Conservation (phyloP, 2,113 vertebrate genomes). For the Muntiacus reevesi region DNA sequence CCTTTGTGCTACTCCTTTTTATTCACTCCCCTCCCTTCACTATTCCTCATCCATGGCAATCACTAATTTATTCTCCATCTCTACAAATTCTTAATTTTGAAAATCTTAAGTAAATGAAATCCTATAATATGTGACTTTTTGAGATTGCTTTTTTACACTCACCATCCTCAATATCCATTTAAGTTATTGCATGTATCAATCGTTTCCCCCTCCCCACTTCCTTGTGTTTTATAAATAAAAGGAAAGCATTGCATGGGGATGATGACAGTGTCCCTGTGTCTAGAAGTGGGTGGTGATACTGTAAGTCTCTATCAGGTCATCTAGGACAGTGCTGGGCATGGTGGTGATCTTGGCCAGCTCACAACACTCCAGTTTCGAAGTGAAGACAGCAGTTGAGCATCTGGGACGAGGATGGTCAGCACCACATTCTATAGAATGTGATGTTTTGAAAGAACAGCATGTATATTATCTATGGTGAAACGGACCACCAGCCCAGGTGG, state of each 20-base stretch:
- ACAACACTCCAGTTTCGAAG: slow-evolving; percentile 84
- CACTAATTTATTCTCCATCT: slow-evolving; percentile 10
- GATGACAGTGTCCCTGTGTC: background rate
- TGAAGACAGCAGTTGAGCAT: slow-evolving; percentile 85
- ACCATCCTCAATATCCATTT: slow-evolving; percentile 6
- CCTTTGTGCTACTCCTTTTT: background rate
- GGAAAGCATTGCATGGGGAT: background rate
- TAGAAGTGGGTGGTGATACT: slow-evolving; percentile 85
- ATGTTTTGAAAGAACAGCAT: too few relatives aligned
- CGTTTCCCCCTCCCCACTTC: background rate
- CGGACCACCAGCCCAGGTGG: too few relatives aligned
- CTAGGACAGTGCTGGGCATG: slow-evolving; percentile 82
- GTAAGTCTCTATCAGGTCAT: slow-evolving; percentile 84
- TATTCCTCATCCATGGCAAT: background rate
- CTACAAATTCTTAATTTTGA: slow-evolving; percentile 49
- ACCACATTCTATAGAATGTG: slow-evolving; percentile 79
- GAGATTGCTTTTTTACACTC: background rate
- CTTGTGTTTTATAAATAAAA: background rate
- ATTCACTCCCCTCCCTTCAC: background rate
- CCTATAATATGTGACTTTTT: background rate
- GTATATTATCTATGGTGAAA: too few relatives aligned
- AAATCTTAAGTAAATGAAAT: slow-evolving; percentile 18
- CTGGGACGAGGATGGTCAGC: slow-evolving; percentile 80
- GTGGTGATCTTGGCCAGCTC: slow-evolving; percentile 85
- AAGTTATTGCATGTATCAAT: background rate